These are phyloP conservation scores for Sarcophaga subvicina DNA, from an alignment of 2,888 invertebrate species.

Conservation along the genomic window DNA sequence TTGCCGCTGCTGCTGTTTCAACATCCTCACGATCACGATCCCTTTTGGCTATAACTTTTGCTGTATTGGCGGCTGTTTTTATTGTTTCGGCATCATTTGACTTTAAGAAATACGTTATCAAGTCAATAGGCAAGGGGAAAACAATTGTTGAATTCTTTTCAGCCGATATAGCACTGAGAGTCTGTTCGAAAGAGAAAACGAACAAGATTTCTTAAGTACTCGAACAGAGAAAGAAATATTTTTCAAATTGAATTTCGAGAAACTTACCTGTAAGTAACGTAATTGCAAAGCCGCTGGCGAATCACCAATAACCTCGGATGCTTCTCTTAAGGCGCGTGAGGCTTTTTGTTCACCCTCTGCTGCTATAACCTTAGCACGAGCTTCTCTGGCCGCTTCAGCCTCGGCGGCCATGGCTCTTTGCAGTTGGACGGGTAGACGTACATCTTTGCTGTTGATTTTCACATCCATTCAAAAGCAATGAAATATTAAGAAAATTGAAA, in stretches of 20 bases:
- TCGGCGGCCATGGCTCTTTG: constrained; percentile 98
- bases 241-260: not conserved
- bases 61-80: constrained; percentile 72
- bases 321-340: constrained; percentile 95
- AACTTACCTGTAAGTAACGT: constrained; percentile 91
- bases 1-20: constrained; percentile 37
- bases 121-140: constrained; percentile 93
- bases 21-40: constrained; percentile 50
- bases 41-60: constrained; percentile 56
- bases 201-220: not conserved
- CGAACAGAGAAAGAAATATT: not conserved
- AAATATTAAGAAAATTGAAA: not conserved
- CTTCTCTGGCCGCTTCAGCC: constrained; percentile 96
- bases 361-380: constrained; percentile 97
- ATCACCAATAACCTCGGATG: constrained; percentile 97
- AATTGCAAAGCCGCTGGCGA: constrained; percentile 97
- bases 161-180: constrained; percentile 97
- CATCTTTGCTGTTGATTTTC: constrained; percentile 89
- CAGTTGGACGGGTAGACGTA: constrained; percentile 94
- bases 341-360: constrained; percentile 99
- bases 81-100: constrained; percentile 79
- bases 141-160: constrained; percentile 99
- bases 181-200: constrained; percentile 84
- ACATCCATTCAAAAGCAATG: not conserved
- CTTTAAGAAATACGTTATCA: constrained; percentile 90